Conservation (phyloP, 30 jellyfish, hydroid and myxozoan genomes). For the Clytia hemisphaerica region DNA sequence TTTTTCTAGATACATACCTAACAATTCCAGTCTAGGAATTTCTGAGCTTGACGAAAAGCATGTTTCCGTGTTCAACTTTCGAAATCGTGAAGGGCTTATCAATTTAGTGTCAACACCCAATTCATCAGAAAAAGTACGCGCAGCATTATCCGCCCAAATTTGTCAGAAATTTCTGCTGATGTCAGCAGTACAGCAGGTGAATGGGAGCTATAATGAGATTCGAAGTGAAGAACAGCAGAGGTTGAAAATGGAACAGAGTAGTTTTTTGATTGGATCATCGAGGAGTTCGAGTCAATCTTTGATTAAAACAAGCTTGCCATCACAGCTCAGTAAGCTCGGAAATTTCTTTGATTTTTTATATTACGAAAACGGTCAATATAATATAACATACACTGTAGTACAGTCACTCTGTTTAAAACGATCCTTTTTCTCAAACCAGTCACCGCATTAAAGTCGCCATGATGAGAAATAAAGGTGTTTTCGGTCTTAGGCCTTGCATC, state of each 20-base stretch:
- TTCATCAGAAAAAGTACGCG: background rate
- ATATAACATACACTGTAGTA: too few relatives aligned
- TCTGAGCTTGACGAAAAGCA: conserved; percentile 80
- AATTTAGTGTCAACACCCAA: background rate
- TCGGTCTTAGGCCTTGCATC: too few relatives aligned
- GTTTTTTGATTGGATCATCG: too few relatives aligned
- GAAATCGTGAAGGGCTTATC: conserved; percentile 68
- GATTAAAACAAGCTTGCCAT: too few relatives aligned
- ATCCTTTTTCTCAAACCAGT: too few relatives aligned
- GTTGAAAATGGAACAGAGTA: background rate
- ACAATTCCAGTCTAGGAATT: conserved; percentile 36
- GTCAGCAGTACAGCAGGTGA: conserved; percentile 21
- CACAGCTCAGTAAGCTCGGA: too few relatives aligned
- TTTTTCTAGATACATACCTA: conserved; percentile 46
- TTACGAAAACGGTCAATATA: too few relatives aligned
- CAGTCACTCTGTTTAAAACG: too few relatives aligned
- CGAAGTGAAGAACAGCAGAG: background rate
- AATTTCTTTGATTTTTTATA: too few relatives aligned
- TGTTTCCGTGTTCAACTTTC: conserved; percentile 40
- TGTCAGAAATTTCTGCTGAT: conserved; percentile 53
- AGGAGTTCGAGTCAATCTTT: too few relatives aligned
- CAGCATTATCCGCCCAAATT: conserved; percentile 17
- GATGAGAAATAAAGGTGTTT: too few relatives aligned
- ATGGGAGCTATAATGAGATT: background rate
- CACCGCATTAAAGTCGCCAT: too few relatives aligned